Percentiles rank a stretch among this genome's conserved stretches.
Evolutionary conservation across 2,797 vertebrate genomes (phyloP).

Genomic region (Siniperca obscura): DNA sequence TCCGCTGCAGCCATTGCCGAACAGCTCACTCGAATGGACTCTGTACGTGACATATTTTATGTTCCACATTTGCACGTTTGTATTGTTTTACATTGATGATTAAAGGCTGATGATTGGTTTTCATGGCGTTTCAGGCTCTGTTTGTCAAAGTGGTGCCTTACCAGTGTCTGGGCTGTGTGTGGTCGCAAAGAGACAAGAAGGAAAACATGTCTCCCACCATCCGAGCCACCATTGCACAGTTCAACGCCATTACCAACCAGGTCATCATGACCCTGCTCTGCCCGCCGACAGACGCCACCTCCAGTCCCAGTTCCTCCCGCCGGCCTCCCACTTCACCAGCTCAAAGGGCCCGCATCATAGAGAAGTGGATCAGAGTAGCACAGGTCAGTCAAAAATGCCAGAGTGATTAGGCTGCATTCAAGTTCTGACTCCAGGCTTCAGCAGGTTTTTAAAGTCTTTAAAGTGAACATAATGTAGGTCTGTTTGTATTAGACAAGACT

Average conservation of each 20-base stretch:
- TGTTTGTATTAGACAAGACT: neutral
- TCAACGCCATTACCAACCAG: slow-evolving; percentile 88
- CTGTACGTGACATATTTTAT: slow-evolving; percentile 63
- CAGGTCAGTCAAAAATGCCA: slow-evolving; percentile 78
- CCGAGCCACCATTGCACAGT: slow-evolving; percentile 89
- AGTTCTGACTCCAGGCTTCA: neutral
- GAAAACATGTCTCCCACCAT: slow-evolving; percentile 87
- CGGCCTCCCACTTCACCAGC: slow-evolving; percentile 56
- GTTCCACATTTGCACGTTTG: too few relatives aligned
- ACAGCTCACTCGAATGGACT: slow-evolving; percentile 87
- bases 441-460: neutral
- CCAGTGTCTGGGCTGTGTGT: slow-evolving; percentile 91
- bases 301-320: slow-evolving; percentile 72
- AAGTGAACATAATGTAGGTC: neutral
- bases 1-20: slow-evolving; percentile 82
- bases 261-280: slow-evolving; percentile 88
- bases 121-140: slow-evolving; percentile 80
- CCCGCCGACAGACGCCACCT: slow-evolving; percentile 52
- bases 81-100: neutral
- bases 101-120: neutral
- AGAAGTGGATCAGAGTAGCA: slow-evolving; percentile 90
- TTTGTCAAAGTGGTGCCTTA: slow-evolving; percentile 86
- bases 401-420: neutral
- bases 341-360: slow-evolving; percentile 86
- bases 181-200: slow-evolving; percentile 91